phyloP scores from a whole-genome alignment of 2,797 vertebrate species.

The Florisuga fusca region DNA sequence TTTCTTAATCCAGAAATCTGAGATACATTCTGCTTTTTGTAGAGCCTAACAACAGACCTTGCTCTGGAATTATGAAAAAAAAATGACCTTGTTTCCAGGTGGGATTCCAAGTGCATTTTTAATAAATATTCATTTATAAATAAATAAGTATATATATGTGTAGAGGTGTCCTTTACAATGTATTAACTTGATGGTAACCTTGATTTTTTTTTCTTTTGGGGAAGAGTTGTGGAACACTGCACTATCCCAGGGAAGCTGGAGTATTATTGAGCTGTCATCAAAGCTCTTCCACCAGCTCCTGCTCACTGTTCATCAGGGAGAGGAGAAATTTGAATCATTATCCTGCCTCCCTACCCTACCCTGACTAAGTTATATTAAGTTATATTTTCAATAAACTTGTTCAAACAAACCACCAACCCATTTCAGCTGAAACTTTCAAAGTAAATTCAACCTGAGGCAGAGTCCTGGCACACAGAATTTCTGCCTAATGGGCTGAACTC shows the following conservation, averaged over 20 bases:
- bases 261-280: neutral
- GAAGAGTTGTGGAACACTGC: neutral
- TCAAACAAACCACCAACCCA: neutral
- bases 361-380: too few relatives aligned
- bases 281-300: neutral
- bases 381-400: neutral
- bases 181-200: neutral
- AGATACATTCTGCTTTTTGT: neutral
- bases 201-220: neutral
- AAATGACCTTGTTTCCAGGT: neutral
- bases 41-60: neutral
- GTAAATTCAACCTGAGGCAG: neutral
- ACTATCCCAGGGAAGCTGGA: neutral
- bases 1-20: neutral
- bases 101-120: neutral
- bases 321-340: neutral
- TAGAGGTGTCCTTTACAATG: neutral
- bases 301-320: neutral
- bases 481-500: neutral
- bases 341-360: neutral
- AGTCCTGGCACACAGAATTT: neutral
- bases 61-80: neutral
- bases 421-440: constrained; percentile 22
- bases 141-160: neutral
- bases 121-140: too few relatives aligned